These are phyloP conservation scores for Esperia sulphurella DNA, from an alignment of 2,888 invertebrate genomes.

Conservation along the genomic window DNA sequence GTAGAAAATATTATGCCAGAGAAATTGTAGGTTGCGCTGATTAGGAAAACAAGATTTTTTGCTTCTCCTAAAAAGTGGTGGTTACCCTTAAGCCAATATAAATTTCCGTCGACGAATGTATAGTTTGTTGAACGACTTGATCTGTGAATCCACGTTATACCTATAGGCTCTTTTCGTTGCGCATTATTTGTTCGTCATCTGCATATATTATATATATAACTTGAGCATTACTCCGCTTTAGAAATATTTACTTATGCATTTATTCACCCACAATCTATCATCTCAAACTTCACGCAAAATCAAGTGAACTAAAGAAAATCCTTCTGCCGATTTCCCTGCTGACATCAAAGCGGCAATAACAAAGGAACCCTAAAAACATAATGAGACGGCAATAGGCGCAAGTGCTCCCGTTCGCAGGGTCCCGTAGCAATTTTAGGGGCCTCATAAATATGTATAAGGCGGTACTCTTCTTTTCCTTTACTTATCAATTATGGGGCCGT, in stretches of 20 bases:
- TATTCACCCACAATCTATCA: conserved; percentile 23
- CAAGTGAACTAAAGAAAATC: conserved; percentile 55
- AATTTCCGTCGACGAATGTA: too few species aligned
- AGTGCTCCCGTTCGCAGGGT: conserved; percentile 74
- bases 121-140: too few species aligned
- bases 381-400: conserved; percentile 66
- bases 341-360: conserved; percentile 73
- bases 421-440: conserved; percentile 70
- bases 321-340: conserved; percentile 53
- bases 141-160: too few species aligned
- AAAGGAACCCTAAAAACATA: conserved; percentile 74
- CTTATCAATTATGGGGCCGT: conserved; percentile 79
- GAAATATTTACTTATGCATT: not conserved
- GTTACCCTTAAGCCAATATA: too few species aligned
- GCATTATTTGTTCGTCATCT: too few species aligned
- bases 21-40: too few species aligned
- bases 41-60: too few species aligned
- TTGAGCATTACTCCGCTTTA: too few species aligned
- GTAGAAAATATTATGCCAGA: too few species aligned
- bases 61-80: too few species aligned
- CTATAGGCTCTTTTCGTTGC: too few species aligned
- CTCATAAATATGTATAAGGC: conserved; percentile 78
- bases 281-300: conserved; percentile 31
- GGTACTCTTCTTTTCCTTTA: conserved; percentile 76
- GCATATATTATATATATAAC: too few species aligned